Percentiles rank a stretch among this genome's conserved stretches.
These are phyloP conservation scores for Vesta saturnalis DNA, from an alignment of 2,888 invertebrate genomes.

Conservation along the genomic window DNA sequence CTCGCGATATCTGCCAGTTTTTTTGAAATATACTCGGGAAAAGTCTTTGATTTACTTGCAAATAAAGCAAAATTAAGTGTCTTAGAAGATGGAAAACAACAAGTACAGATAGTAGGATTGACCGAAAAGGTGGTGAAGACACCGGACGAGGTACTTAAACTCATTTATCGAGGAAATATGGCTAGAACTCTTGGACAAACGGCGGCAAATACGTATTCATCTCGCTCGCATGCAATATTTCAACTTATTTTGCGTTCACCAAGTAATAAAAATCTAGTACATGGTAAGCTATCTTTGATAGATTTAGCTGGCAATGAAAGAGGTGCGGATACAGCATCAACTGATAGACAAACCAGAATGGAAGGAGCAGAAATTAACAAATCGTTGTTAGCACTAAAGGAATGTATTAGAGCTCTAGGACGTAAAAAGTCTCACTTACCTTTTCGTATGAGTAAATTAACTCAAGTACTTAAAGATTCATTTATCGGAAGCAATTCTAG, in stretches of 20 bases:
- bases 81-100: constrained; percentile 96
- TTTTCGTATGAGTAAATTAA: constrained; percentile 96
- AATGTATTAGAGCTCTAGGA: constrained; percentile 96
- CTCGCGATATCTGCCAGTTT: constrained; percentile 93
- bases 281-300: constrained; percentile 98
- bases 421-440: constrained; percentile 96
- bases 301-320: constrained; percentile 98
- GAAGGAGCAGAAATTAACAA: constrained; percentile 98
- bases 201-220: constrained; percentile 97
- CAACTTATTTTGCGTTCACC: constrained; percentile 87
- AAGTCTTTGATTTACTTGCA: constrained; percentile 90
- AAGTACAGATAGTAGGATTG: constrained; percentile 96
- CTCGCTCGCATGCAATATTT: constrained; percentile 98
- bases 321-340: constrained; percentile 97
- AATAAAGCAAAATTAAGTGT: constrained; percentile 95
- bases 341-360: constrained; percentile 94
- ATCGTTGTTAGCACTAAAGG: constrained; percentile 94
- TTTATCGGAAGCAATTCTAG: constrained; percentile 98
- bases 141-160: constrained; percentile 92
- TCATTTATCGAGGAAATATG: constrained; percentile 90
- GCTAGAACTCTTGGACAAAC: constrained; percentile 96
- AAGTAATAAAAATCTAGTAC: constrained; percentile 81
- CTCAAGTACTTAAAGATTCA: constrained; percentile 94
- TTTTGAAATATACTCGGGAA: constrained; percentile 99
- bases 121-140: constrained; percentile 91